Evolutionary conservation across 2,888 invertebrate genomes (phyloP).

Genomic region (Diarsia brunnea): DNA sequence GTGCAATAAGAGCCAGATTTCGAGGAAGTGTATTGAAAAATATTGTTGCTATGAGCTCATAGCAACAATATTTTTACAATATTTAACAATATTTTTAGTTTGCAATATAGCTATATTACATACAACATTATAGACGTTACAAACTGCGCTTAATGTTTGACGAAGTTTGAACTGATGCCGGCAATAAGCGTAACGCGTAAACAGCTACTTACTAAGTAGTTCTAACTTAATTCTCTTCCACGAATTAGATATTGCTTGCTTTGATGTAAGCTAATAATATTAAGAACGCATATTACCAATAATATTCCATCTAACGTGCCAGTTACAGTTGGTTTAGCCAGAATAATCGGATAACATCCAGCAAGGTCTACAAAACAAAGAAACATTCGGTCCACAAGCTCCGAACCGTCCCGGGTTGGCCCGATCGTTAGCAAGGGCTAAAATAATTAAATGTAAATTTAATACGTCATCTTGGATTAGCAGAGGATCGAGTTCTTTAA

Average conservation of each 20-base stretch:
- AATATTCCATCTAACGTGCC: conserved; percentile 11
- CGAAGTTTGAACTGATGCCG: conserved; percentile 42
- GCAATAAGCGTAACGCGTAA: conserved; percentile 28
- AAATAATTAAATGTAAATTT: conserved; percentile 83
- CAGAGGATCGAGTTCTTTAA: conserved; percentile 77
- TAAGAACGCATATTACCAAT: conserved; percentile 27
- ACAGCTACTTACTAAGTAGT: conserved; percentile 42
- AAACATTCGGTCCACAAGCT: conserved; percentile 54
- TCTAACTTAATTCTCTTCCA: conserved; percentile 41
- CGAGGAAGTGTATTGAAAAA: background rate
- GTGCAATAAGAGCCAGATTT: background rate
- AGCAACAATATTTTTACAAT: too few relatives aligned
- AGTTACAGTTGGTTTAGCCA: conserved; percentile 30
- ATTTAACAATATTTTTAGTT: too few relatives aligned
- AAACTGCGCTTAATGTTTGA: conserved; percentile 38
- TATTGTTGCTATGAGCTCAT: conserved; percentile 5
- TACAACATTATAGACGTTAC: conserved; percentile 3
- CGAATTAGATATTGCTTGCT: conserved; percentile 47
- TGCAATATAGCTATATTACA: background rate
- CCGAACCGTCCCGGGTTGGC: conserved; percentile 52
- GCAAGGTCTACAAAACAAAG: conserved; percentile 33
- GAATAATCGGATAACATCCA: conserved; percentile 46
- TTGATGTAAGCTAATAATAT: conserved; percentile 47
- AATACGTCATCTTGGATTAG: conserved; percentile 81
- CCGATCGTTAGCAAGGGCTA: conserved; percentile 60